These are phyloP conservation scores for Brachionus angularis DNA, from an alignment of 1,140 invertebrate species.

Conservation along the genomic window DNA sequence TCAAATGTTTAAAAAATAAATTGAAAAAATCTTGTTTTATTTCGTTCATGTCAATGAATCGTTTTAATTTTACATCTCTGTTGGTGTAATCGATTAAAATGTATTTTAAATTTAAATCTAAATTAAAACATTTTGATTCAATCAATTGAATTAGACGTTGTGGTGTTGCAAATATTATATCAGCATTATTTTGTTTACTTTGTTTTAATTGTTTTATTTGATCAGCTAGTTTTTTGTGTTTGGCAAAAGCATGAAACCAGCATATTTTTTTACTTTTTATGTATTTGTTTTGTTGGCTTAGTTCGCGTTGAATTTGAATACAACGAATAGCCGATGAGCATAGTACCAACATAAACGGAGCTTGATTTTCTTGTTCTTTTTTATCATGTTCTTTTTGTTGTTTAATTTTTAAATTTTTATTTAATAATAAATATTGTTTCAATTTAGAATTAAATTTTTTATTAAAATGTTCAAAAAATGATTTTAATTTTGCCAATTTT, in stretches of 20 bases:
- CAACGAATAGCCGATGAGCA: constrained; percentile 36
- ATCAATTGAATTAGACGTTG: constrained; percentile 21
- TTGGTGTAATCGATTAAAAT: constrained; percentile 35
- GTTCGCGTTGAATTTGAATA: constrained; percentile 27
- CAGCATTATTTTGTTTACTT: background rate
- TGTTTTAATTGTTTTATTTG: constrained; percentile 16
- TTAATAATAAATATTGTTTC: constrained; percentile 12
- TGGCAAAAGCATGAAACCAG: constrained; percentile 39
- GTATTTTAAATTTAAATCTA: background rate
- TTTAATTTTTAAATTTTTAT: too few relatives aligned
- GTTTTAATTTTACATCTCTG: constrained; percentile 31
- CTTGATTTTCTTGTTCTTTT: background rate
- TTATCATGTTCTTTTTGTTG: too few relatives aligned
- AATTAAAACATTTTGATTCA: constrained; percentile 23
- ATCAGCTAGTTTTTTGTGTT: constrained; percentile 37
- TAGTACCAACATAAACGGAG: constrained; percentile 17
- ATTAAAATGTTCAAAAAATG: constrained; percentile 16
- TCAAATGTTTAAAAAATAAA: constrained; percentile 11
- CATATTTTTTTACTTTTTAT: constrained; percentile 20
- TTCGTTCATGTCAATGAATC: constrained; percentile 22
- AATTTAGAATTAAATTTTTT: constrained; percentile 31
- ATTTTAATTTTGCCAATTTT: background rate
- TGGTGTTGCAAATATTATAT: constrained; percentile 24
- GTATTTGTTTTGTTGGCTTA: background rate
- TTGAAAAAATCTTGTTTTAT: constrained; percentile 34